Evolutionary conservation across 2,113 vertebrate species (phyloP).

Genomic region (Corythaixoides concolor): DNA sequence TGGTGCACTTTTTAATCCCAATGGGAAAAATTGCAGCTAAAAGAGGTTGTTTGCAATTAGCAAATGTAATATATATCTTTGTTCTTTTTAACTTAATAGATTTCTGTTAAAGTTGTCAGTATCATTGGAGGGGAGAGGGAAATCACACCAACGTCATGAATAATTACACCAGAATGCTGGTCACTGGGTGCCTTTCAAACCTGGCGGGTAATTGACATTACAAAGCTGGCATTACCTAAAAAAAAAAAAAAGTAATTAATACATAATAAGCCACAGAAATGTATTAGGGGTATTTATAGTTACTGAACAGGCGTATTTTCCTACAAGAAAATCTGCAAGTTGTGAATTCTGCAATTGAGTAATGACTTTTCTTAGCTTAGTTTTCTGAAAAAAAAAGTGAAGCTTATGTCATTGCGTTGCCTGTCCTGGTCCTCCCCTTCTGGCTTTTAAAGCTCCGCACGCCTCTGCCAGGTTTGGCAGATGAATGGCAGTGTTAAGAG

Average conservation of each 20-base stretch:
- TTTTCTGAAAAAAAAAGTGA: slow-evolving; percentile 2
- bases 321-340: slow-evolving; percentile 30
- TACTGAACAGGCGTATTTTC: slow-evolving; percentile 65
- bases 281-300: slow-evolving; percentile 55
- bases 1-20: slow-evolving; percentile 82
- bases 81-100: slow-evolving; percentile 77
- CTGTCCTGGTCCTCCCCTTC: slow-evolving; percentile 21
- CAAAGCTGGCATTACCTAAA: slow-evolving; percentile 41
- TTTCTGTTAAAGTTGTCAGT: slow-evolving; percentile 66
- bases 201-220: slow-evolving; percentile 48
- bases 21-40: slow-evolving; percentile 74
- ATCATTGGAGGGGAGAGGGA: not conserved
- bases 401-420: not conserved
- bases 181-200: slow-evolving; percentile 70
- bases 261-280: slow-evolving; percentile 7
- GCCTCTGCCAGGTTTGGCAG: not conserved
- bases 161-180: slow-evolving; percentile 63
- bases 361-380: not conserved
- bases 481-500: not conserved
- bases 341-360: slow-evolving; percentile 38
- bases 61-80: slow-evolving; percentile 74
- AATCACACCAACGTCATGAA: slow-evolving; percentile 40
- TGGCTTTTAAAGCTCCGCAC: not conserved
- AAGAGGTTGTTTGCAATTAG: slow-evolving; percentile 71
- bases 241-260: not conserved